Conservation (phyloP, 2,888 invertebrate species). For the Napeogenes inachia region DNA sequence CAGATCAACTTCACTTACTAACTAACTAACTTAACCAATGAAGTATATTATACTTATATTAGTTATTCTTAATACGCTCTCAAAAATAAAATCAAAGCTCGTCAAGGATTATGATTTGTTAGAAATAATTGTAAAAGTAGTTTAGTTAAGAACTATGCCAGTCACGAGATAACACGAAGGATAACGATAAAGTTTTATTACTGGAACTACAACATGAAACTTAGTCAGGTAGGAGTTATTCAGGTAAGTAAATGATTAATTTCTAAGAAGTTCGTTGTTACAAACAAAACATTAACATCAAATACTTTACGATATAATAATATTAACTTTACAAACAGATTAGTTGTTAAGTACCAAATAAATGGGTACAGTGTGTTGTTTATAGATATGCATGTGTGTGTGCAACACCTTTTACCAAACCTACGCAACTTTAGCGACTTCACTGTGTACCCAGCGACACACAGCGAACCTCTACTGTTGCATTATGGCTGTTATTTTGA, state of each 20-base stretch:
- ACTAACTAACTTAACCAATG: slow-evolving; percentile 14
- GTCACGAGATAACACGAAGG: slow-evolving; percentile 16
- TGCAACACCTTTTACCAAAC: slow-evolving; percentile 28
- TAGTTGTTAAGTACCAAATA: slow-evolving; percentile 18
- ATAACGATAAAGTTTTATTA: slow-evolving; percentile 19
- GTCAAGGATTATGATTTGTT: not conserved
- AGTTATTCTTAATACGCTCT: not conserved
- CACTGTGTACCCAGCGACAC: slow-evolving; percentile 1
- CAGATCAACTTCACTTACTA: slow-evolving; percentile 37
- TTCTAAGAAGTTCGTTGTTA: slow-evolving; percentile 9
- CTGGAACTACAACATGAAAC: slow-evolving; percentile 18
- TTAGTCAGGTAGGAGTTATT: slow-evolving; percentile 8
- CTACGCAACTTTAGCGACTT: slow-evolving; percentile 21
- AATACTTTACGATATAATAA: not conserved
- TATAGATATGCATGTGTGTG: slow-evolving; percentile 14
- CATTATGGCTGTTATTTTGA: too few species aligned
- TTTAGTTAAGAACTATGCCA: slow-evolving; percentile 9
- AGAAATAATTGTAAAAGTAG: not conserved
- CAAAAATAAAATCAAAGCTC: not conserved
- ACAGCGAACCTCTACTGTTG: slow-evolving; percentile 12
- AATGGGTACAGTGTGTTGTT: slow-evolving; percentile 6
- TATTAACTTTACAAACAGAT: not conserved
- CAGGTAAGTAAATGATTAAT: slow-evolving; percentile 17
- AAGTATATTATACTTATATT: slow-evolving; percentile 2
- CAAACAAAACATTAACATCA: not conserved